Evolutionary conservation across 2,113 vertebrate genomes (phyloP).

Genomic region (Marmota monax): DNA sequence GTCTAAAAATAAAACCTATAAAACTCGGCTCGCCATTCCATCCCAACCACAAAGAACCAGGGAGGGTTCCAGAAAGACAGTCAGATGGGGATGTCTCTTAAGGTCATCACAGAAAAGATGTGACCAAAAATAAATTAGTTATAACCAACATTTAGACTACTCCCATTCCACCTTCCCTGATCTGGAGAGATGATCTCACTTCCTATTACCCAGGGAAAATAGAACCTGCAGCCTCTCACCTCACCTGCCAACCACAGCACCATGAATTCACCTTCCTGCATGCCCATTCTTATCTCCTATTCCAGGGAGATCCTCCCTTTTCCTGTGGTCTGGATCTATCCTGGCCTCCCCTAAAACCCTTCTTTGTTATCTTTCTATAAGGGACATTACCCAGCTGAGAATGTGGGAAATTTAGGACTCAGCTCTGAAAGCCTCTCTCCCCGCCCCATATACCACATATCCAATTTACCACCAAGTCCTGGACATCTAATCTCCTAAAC

Average conservation of each 20-base stretch:
- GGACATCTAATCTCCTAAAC: background rate
- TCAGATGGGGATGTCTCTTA: background rate
- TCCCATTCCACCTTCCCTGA: background rate
- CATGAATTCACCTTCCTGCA: background rate
- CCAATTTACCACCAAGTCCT: background rate
- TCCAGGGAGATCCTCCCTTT: background rate
- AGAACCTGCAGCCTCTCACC: background rate
- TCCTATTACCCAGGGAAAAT: background rate
- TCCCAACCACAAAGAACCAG: background rate
- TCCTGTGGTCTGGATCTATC: background rate
- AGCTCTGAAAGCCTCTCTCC: background rate
- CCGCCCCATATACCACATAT: background rate
- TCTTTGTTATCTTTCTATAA: background rate
- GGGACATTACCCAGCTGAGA: background rate
- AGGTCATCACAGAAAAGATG: background rate
- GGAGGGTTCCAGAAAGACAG: background rate
- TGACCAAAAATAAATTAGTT: background rate
- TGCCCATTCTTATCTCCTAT: background rate
- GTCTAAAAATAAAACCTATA: too few species aligned
- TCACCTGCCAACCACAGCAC: background rate
- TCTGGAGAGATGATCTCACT: background rate
- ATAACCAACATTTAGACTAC: background rate
- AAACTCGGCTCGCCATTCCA: rapidly evolving
- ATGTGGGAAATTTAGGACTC: background rate
- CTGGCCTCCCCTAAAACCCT: background rate